Conservation (phyloP, 2,113 vertebrate genomes). For the Mugil cephalus region DNA sequence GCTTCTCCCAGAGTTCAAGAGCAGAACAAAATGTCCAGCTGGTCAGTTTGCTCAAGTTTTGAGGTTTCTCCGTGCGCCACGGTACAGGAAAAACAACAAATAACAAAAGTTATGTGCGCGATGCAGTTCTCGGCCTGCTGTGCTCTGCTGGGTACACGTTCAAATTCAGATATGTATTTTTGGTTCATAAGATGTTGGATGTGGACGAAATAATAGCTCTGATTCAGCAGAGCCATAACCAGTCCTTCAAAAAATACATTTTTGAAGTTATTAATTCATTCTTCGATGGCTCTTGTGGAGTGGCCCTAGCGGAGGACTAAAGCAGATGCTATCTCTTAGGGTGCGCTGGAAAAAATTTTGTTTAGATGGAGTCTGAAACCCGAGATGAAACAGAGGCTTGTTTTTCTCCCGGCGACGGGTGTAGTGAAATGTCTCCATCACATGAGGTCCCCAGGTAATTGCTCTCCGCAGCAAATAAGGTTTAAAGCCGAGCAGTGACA, state of each 20-base stretch:
- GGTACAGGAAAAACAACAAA: constrained; percentile 17
- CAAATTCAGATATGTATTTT: no score
- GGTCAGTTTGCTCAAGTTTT: constrained; percentile 52
- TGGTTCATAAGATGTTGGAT: no score
- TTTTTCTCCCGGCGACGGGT: neutral
- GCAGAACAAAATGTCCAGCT: constrained; percentile 88
- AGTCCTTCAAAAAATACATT: neutral
- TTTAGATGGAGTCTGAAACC: neutral
- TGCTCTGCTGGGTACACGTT: no score
- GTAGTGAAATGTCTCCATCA: constrained; percentile 5
- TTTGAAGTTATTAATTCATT: no score
- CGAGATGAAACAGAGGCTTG: neutral
- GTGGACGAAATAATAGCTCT: no score
- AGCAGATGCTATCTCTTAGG: neutral
- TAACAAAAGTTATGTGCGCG: neutral
- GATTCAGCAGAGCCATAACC: neutral
- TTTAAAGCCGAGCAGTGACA: constrained; percentile 13
- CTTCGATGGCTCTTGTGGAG: no score
- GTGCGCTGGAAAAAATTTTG: no score
- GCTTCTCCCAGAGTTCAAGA: constrained; percentile 79
- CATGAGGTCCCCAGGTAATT: constrained; percentile 35
- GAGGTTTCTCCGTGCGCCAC: constrained; percentile 49
- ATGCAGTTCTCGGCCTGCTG: no score
- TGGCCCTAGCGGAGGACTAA: no score
- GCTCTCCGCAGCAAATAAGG: constrained; percentile 21